These are phyloP conservation scores for Coendou prehensilis DNA, from an alignment of 2,797 vertebrate genomes.

Conservation along the genomic window DNA sequence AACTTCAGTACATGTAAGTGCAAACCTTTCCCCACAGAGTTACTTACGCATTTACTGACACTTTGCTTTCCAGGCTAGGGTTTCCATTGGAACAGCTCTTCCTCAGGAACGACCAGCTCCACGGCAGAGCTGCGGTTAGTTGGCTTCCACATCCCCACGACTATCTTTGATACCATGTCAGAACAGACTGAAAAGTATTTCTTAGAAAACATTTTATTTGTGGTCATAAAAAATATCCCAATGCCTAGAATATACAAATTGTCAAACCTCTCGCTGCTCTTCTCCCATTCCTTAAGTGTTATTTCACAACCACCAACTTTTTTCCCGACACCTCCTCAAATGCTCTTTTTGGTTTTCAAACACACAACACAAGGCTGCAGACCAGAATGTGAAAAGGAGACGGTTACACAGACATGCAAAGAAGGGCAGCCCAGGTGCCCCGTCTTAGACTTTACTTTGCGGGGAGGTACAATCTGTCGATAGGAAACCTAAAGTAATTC, in stretches of 20 bases:
- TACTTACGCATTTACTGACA: neutral
- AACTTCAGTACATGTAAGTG: neutral
- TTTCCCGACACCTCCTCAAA: neutral
- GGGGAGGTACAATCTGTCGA: neutral
- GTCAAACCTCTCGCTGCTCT: neutral
- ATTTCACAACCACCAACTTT: neutral
- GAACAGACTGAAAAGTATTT: conserved; percentile 29
- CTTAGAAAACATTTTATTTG: conserved; percentile 14
- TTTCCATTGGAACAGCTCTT: neutral
- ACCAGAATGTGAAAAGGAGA: neutral
- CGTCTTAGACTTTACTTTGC: neutral
- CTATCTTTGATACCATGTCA: neutral
- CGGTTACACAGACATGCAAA: neutral
- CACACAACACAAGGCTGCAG: neutral
- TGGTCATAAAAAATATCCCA: neutral
- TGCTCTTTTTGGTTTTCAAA: neutral
- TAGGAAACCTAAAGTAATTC: neutral
- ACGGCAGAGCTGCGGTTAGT: neutral
- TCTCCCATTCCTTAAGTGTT: neutral
- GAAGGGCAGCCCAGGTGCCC: neutral
- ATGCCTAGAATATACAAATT: neutral
- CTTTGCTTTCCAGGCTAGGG: neutral
- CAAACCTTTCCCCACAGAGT: neutral
- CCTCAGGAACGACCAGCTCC: neutral
- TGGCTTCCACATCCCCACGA: neutral